Evolutionary conservation across 2,888 invertebrate genomes (phyloP).

Genomic region (Trisateles emortualis): DNA sequence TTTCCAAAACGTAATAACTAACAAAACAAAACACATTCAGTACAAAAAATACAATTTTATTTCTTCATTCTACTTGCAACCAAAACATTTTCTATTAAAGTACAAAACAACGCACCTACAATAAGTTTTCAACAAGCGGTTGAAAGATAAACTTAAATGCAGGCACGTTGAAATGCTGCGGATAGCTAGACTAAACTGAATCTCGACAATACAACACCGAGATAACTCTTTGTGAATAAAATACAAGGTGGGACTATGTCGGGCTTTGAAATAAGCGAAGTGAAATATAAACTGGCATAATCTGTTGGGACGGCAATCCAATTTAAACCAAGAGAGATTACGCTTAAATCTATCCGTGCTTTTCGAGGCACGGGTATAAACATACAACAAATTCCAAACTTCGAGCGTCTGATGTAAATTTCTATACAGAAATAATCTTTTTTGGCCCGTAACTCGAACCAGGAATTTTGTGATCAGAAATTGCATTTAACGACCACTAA

Average conservation of each 20-base stretch:
- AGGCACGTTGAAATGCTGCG: constrained; percentile 20
- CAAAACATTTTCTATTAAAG: constrained; percentile 6
- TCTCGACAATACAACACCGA: constrained; percentile 37
- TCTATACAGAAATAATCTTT: too few relatives aligned
- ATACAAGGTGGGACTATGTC: constrained; percentile 25
- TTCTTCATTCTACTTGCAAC: background rate
- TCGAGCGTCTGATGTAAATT: too few relatives aligned
- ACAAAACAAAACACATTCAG: background rate
- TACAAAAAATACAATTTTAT: background rate
- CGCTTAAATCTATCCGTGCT: too few relatives aligned
- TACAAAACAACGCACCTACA: constrained; percentile 8
- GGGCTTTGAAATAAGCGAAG: constrained; percentile 21
- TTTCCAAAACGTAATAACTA: background rate
- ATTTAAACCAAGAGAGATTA: too few relatives aligned
- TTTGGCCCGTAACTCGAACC: too few relatives aligned
- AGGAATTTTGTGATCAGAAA: too few relatives aligned
- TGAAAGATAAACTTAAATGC: constrained; percentile 31
- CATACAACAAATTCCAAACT: too few relatives aligned
- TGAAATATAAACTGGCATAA: too few relatives aligned
- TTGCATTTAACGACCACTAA: too few relatives aligned
- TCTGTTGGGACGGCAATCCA: too few relatives aligned
- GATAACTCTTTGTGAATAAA: constrained; percentile 41
- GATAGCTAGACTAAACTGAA: constrained; percentile 45
- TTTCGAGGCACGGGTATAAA: too few relatives aligned
- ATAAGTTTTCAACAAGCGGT: constrained; percentile 19